Evolutionary conservation across 2,888 invertebrate species (phyloP), one percentile per base, ranked within the genome.

Genomic region (Drosophila phalerata): DNA sequence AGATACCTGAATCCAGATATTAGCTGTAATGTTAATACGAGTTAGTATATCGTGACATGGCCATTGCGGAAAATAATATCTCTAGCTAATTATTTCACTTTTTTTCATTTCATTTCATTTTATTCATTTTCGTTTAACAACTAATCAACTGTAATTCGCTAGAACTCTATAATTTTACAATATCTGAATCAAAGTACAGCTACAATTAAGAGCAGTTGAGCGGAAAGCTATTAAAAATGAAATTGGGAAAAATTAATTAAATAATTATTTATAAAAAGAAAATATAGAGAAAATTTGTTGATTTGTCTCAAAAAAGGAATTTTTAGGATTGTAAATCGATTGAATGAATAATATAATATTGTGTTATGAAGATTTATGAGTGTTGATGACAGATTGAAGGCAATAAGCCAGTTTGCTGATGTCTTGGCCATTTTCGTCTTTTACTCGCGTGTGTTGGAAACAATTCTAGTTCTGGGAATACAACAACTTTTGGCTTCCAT

Each of bases 21-120:
- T 63, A 67, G 38, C 73, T 58, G 67, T 43, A 58, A 68, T 76
- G 49, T 65, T 58, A 62, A 73, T 58, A 47, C 53, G 22, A 52
- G 13, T 22, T 38, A 22, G 28, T 48, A 52, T 75, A 43, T 73
- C 75, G 73, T 76, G 75, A 76, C 72, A 64, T 64, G 77, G 61
- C 64, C 69, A 77, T 73, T 63, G 77, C 73, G 73, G 73, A 76
- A 77, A 77, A 77, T 67, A 48, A 56, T 63, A 53, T 55, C 28
- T 45, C 58, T 48, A 56, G 32, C 62, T 48, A 69, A 73, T 77
- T 60, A 69, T 69, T 53, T 51, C 51, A 58, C 48, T 30, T 51
- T 43, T 19, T 32, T 67, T 40, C 10, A 13, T 48, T 9, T 5
- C 15, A 40, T 5, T 32, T 47, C 42, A 19, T 32, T 55, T 42